A percentile compares a stretch with the other conserved stretches of the same genome.
phyloP scores from a whole-genome alignment of 2,113 vertebrate genomes.

The Neodon shergylaensis region DNA sequence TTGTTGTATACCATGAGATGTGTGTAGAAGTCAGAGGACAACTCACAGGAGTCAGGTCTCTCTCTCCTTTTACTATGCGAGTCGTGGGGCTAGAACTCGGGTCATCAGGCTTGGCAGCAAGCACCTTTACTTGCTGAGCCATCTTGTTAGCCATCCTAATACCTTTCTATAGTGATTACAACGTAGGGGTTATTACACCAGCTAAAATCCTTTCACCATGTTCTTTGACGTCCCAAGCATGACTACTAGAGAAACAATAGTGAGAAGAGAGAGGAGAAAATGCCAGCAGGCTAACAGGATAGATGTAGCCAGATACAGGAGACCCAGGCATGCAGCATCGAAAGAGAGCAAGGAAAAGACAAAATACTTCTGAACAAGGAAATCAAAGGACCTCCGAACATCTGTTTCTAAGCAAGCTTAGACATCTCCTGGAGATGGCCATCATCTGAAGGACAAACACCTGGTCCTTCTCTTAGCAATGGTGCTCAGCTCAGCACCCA shows the following conservation, averaged over 20 bases:
- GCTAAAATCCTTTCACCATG: neutral
- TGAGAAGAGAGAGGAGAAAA: neutral
- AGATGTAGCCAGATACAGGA: neutral
- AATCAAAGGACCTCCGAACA: neutral
- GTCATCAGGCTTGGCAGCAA: neutral
- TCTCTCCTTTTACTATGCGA: too few relatives aligned
- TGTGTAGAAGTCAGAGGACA: neutral
- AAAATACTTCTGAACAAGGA: too few relatives aligned
- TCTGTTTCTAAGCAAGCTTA: too few relatives aligned
- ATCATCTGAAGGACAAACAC: neutral
- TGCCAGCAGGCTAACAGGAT: too few relatives aligned
- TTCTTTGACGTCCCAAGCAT: neutral
- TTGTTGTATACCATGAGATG: too few relatives aligned
- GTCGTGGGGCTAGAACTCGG: neutral
- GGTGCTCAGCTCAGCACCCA: fast-evolving
- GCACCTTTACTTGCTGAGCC: neutral
- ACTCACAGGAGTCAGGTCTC: neutral
- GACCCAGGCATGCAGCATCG: neutral
- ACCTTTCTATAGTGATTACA: neutral
- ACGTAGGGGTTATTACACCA: neutral
- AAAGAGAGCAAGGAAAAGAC: neutral
- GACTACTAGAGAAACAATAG: neutral
- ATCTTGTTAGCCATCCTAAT: neutral
- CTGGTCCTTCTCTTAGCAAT: neutral
- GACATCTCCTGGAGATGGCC: neutral